Percentiles rank a stretch among this genome's conserved stretches.
Evolutionary conservation across 2,113 vertebrate genomes (phyloP).

Genomic region (Peromyscus leucopus): DNA sequence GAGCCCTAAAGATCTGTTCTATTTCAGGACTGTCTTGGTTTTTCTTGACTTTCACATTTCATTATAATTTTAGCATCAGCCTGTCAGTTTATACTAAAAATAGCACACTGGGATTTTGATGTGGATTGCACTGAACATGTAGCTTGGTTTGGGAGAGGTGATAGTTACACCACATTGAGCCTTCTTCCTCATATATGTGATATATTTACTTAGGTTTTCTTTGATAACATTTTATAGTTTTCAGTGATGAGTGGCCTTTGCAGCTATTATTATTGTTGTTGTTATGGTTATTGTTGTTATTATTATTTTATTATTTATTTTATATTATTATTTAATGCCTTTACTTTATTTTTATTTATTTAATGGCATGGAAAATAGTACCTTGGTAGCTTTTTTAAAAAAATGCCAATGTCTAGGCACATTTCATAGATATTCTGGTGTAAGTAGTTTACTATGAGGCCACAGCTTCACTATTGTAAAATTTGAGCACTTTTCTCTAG

Average conservation of each 20-base stretch:
- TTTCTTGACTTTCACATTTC: conserved; percentile 4
- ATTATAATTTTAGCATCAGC: conserved; percentile 27
- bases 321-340: not conserved
- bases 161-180: not conserved
- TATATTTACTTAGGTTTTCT: not conserved
- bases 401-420: not conserved
- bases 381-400: not conserved
- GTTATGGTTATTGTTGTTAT: not conserved
- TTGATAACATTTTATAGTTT: not conserved
- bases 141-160: not conserved
- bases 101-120: conserved; percentile 1
- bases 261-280: not conserved
- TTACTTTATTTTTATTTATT: not conserved
- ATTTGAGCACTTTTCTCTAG: not conserved
- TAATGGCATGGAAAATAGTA: not conserved
- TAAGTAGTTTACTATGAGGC: not conserved
- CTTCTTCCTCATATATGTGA: not conserved
- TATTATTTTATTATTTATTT: not conserved
- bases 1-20: conserved; percentile 14
- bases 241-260: not conserved
- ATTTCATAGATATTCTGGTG: not conserved
- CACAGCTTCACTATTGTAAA: not conserved
- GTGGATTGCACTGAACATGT: not conserved
- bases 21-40: conserved; percentile 30
- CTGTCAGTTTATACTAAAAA: conserved; percentile 19